phyloP scores from a whole-genome alignment of 2,888 invertebrate species.

The Drosophila lacicola region DNA sequence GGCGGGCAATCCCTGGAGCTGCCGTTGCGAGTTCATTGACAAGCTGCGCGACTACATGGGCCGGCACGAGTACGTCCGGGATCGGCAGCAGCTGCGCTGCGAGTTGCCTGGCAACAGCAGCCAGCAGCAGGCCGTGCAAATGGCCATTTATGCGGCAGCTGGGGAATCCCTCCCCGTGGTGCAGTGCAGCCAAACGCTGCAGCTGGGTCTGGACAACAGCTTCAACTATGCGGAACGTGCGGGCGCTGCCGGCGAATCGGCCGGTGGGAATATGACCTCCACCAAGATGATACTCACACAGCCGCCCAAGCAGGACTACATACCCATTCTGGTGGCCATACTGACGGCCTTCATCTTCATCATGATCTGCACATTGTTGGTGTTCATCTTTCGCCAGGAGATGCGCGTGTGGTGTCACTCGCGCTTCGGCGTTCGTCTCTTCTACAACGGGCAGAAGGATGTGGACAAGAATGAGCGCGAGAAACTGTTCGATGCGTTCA shows the following conservation, averaged over 20 bases:
- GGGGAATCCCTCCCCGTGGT: conserved; percentile 71
- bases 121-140: conserved; percentile 63
- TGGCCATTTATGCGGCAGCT: conserved; percentile 73
- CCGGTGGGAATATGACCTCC: conserved; percentile 88
- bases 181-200: conserved; percentile 75
- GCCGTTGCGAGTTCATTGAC: conserved; percentile 93
- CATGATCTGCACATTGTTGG: conserved; percentile 90
- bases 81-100: conserved; percentile 91
- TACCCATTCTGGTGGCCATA: conserved; percentile 91
- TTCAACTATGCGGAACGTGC: conserved; percentile 57
- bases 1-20: conserved; percentile 93
- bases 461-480: conserved; percentile 93
- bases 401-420: conserved; percentile 95
- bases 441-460: conserved; percentile 89
- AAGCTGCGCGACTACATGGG: conserved; percentile 92
- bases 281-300: conserved; percentile 86
- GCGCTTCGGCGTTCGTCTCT: conserved; percentile 92
- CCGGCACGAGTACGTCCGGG: conserved; percentile 90
- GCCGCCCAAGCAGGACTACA: conserved; percentile 90
- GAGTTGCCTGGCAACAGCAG: conserved; percentile 85
- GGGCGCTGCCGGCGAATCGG: conserved; percentile 47
- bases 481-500: conserved; percentile 97
- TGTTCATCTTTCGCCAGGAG: conserved; percentile 93
- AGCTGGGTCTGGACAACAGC: conserved; percentile 63
- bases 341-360: conserved; percentile 91